Evolutionary conservation across 1,140 invertebrate genomes (phyloP).

Genomic region (Monochamus saltuarius): DNA sequence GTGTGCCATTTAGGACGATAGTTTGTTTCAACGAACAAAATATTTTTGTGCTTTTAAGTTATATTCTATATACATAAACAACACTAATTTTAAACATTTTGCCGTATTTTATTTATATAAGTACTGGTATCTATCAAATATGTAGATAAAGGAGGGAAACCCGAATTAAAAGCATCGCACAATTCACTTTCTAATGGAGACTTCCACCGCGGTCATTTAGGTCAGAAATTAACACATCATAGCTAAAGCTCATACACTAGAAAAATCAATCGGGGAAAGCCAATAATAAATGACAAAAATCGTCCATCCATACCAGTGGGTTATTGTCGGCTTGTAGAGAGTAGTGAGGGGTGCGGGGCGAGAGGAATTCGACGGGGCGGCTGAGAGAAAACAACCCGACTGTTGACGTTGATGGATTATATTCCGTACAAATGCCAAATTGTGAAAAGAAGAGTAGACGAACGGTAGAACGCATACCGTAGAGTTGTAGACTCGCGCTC

Average conservation of each 20-base stretch:
- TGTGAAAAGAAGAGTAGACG: constrained; percentile 54
- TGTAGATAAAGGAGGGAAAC: no score
- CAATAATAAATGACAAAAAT: constrained; percentile 55
- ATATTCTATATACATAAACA: no score
- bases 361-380: constrained; percentile 38
- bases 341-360: constrained; percentile 27
- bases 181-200: no score
- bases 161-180: no score
- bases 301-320: constrained; percentile 53
- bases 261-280: constrained; percentile 50
- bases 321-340: constrained; percentile 49
- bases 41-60: no score
- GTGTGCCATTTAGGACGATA: no score
- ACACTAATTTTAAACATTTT: no score
- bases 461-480: constrained; percentile 46
- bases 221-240: constrained; percentile 49
- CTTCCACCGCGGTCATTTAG: background rate
- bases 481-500: constrained; percentile 33
- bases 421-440: constrained; percentile 54
- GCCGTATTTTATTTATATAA: no score
- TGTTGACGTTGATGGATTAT: constrained; percentile 53
- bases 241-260: constrained; percentile 37
- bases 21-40: no score
- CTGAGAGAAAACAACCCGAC: constrained; percentile 51
- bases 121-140: no score